Evolutionary conservation across 2,797 vertebrate species (phyloP).

Genomic region (Enteromius afrohamiltoni): DNA sequence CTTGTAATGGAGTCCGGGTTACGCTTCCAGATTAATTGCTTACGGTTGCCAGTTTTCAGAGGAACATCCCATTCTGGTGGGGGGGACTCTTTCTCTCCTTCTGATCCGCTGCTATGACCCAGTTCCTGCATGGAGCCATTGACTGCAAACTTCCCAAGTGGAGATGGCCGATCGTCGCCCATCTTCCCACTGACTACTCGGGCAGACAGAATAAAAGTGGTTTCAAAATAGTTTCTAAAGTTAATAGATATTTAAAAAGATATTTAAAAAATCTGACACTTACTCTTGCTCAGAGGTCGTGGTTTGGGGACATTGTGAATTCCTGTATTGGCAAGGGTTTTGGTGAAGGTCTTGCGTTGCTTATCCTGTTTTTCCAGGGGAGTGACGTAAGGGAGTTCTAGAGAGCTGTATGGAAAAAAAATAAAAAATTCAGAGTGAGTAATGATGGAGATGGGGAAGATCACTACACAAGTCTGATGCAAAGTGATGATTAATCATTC

Average conservation of each 20-base stretch:
- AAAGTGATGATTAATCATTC: neutral
- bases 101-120: constrained; percentile 94
- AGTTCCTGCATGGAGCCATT: constrained; percentile 83
- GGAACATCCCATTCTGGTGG: constrained; percentile 96
- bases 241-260: neutral
- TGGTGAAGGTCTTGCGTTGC: constrained; percentile 89
- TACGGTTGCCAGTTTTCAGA: constrained; percentile 84
- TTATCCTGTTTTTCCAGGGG: constrained; percentile 86
- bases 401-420: constrained; percentile 75
- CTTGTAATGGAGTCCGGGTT: neutral
- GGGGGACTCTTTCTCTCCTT: constrained; percentile 95
- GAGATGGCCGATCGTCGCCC: constrained; percentile 84
- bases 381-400: constrained; percentile 89
- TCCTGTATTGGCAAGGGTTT: constrained; percentile 78
- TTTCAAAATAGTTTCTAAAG: neutral
- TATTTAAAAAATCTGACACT: constrained; percentile 55
- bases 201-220: neutral
- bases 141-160: constrained; percentile 84
- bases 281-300: constrained; percentile 87
- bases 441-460: neutral
- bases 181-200: constrained; percentile 76
- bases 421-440: neutral
- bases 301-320: constrained; percentile 81
- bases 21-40: constrained; percentile 64
- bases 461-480: neutral